Base-by-base conservation (phyloP, 2,888 invertebrate species). In the Spilarctia lutea region DNA sequence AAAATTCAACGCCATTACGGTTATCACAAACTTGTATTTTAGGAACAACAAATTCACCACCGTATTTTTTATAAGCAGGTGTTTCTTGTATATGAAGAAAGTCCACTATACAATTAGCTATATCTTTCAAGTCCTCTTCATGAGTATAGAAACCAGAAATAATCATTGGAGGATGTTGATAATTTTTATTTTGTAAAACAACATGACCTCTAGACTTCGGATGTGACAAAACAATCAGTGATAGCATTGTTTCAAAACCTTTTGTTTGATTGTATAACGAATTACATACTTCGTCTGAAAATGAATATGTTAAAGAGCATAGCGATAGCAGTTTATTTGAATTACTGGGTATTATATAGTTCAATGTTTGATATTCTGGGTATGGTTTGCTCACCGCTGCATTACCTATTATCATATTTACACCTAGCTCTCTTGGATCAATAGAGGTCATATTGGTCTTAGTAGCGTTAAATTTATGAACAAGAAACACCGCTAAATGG, bases 131-230 rank as follows among this genome's bases (percentile, higher is more conserved):
- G 83, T 97, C 97, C 35, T 92, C 87, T 18, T 92, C 88, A 6
- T 96, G 92, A 0, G 91, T 87, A 33, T 97, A 92, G 84, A 96
- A 97, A 74, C 97, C 96, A 0, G 97, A 92, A 74, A 96, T 92
- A 27, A 97, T 96, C 52, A 95, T 83, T 0, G 97, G 97, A 52
- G 94, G 90, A 3, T 96, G 96, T 2, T 86, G 81, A 0, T 97
- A 97, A 85, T 97, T 90, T 0, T 84, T 79, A 10, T 96, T 96
- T 67, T 91, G 91, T 3, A 98, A 87, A 27, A 92, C 89, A 2
- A 98, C 83, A 16, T 85, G 79, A 3, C 97, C 97, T 39, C 89
- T 91, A 0, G 96, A 96, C 77, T 91, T 86, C 0, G 96, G 96
- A 75, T 94, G 89, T 0, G 95, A 75, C 16, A 79, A 33, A 4